phyloP scores from a whole-genome alignment of 2,113 vertebrate genomes.

The Pluvialis apricaria region DNA sequence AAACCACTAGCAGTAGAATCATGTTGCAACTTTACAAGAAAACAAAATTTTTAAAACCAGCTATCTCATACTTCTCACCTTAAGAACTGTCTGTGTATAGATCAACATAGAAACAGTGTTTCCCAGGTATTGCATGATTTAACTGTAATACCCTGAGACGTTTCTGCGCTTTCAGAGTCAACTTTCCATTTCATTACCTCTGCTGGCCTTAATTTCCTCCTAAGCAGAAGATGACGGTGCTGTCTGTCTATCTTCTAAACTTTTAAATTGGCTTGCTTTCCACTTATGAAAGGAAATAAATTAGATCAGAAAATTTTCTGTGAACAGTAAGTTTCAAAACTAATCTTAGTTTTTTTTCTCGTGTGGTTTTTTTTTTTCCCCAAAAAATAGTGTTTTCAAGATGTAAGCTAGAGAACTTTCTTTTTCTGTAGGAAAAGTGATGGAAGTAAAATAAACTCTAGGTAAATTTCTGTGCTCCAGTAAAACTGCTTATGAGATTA shows the following conservation, averaged over 20 bases:
- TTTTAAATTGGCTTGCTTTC: background rate
- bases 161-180: background rate
- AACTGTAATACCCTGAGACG: background rate
- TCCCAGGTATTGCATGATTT: background rate
- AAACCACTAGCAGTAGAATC: background rate
- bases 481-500: slow-evolving; percentile 5
- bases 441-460: slow-evolving; percentile 11
- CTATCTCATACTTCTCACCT: background rate
- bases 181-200: background rate
- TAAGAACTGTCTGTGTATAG: background rate
- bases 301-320: background rate
- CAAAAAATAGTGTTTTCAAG: background rate
- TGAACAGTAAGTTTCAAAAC: background rate
- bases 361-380: too few relatives aligned
- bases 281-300: background rate
- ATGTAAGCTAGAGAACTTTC: background rate
- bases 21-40: background rate
- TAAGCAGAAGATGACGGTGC: background rate
- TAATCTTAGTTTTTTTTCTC: background rate
- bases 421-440: background rate
- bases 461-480: background rate
- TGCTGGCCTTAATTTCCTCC: background rate
- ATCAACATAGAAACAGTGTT: background rate
- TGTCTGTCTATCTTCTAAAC: background rate
- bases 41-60: background rate